These are phyloP conservation scores for Bradysia coprophila DNA, from an alignment of 1,140 invertebrate species.

Conservation along the genomic window DNA sequence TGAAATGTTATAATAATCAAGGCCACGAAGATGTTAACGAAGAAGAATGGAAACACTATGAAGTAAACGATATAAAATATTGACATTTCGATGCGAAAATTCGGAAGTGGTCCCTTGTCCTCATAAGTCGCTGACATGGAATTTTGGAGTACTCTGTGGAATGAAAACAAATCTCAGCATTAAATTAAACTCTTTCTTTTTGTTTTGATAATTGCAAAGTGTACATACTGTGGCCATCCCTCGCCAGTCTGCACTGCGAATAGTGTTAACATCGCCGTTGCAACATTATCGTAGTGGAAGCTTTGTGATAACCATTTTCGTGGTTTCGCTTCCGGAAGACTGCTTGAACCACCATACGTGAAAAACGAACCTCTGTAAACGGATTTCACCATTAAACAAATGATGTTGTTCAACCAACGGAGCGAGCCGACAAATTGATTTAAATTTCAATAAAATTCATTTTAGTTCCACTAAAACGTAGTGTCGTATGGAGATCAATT, in stretches of 20 bases:
- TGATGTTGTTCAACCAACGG: too few species aligned
- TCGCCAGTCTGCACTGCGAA: slow-evolving; percentile 99
- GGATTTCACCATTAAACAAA: too few species aligned
- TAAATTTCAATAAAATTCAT: too few species aligned
- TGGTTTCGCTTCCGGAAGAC: slow-evolving; percentile 62
- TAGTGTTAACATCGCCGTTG: slow-evolving; percentile 92
- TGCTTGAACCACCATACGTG: slow-evolving; percentile 59
- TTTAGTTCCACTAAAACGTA: too few species aligned
- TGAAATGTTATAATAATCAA: slow-evolving; percentile 99
- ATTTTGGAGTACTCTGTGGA: slow-evolving; percentile 83
- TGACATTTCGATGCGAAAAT: slow-evolving; percentile 98
- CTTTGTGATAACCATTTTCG: slow-evolving; percentile 76
- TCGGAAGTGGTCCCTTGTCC: slow-evolving; percentile 91
- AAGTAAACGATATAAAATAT: slow-evolving; percentile 99
- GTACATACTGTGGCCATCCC: slow-evolving; percentile 90
- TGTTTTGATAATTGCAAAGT: neutral
- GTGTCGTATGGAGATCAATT: too few species aligned
- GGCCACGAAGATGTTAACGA: slow-evolving; percentile 99
- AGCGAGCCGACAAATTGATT: too few species aligned
- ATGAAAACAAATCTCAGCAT: neutral
- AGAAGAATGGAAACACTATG: slow-evolving; percentile 99
- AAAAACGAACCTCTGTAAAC: slow-evolving; percentile 76
- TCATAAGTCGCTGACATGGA: slow-evolving; percentile 98
- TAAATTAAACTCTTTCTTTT: neutral
- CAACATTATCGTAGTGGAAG: slow-evolving; percentile 98